Evolutionary conservation across 2,888 invertebrate genomes (phyloP).

Genomic region (Ophonus ardosiacus): DNA sequence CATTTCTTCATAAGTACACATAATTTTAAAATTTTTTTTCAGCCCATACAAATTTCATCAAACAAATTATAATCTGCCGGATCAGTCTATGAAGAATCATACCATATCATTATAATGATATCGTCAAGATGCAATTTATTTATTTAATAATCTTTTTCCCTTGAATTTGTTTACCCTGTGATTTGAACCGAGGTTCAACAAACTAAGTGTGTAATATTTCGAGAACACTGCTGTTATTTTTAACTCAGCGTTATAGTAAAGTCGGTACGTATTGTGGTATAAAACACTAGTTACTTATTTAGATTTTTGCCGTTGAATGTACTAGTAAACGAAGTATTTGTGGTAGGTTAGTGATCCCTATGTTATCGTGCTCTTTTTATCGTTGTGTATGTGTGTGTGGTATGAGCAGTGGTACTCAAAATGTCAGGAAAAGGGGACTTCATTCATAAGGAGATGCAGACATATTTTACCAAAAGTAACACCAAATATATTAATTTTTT

Average conservation of each 20-base stretch:
- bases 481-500: no score
- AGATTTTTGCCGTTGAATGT: conserved; percentile 64
- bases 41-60: no score
- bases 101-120: no score
- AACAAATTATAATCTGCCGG: no score
- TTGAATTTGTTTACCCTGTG: neutral
- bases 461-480: no score
- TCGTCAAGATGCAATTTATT: no score
- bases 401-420: conserved; percentile 38
- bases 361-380: conserved; percentile 66
- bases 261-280: conserved; percentile 17
- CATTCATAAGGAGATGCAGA: neutral
- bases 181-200: neutral
- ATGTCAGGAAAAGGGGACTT: neutral
- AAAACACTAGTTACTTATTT: conserved; percentile 39
- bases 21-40: no score
- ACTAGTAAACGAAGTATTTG: conserved; percentile 67
- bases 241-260: conserved; percentile 4
- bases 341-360: conserved; percentile 69
- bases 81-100: no score
- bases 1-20: no score
- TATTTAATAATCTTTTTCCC: no score
- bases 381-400: conserved; percentile 48
- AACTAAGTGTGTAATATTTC: neutral
- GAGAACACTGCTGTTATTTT: conserved; percentile 2